Evolutionary conservation across 2,797 vertebrate species (phyloP).

Genomic region (Orientallactaga sibirica): DNA sequence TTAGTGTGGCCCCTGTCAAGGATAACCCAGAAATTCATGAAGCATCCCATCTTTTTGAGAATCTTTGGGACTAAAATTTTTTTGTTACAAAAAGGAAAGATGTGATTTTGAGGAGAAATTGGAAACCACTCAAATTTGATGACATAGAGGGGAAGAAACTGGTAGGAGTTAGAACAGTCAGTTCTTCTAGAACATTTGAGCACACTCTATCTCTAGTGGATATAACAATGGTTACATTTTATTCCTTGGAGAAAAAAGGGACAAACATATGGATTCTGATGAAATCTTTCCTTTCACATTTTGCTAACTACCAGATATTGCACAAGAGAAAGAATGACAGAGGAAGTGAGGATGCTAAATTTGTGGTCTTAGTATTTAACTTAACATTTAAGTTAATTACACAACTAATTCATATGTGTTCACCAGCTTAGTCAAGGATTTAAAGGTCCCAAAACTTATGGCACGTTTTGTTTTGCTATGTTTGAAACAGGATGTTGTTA

Average conservation of each 20-base stretch:
- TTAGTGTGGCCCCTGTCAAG: too few relatives aligned
- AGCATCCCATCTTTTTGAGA: too few relatives aligned
- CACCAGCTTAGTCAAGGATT: conserved; percentile 20
- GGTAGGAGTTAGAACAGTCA: neutral
- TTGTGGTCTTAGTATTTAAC: conserved; percentile 8
- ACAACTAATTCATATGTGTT: neutral
- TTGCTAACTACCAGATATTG: neutral
- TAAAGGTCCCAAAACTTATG: neutral
- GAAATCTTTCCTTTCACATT: neutral
- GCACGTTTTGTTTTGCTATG: neutral
- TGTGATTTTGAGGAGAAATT: neutral
- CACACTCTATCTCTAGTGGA: neutral
- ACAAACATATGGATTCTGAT: neutral
- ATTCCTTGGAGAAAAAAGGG: conserved; percentile 3
- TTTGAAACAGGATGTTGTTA: neutral
- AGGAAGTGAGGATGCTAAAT: neutral
- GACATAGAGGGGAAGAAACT: neutral
- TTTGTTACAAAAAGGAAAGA: neutral
- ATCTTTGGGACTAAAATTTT: too few relatives aligned
- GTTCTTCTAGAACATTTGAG: neutral
- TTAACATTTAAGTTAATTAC: neutral
- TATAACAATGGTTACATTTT: neutral
- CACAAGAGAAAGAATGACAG: neutral
- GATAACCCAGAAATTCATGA: too few relatives aligned
- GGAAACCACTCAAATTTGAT: conserved; percentile 41